Percentiles rank a stretch among this genome's conserved stretches.
Conservation (phyloP, 2,888 invertebrate genomes). For the Apoderus coryli region DNA sequence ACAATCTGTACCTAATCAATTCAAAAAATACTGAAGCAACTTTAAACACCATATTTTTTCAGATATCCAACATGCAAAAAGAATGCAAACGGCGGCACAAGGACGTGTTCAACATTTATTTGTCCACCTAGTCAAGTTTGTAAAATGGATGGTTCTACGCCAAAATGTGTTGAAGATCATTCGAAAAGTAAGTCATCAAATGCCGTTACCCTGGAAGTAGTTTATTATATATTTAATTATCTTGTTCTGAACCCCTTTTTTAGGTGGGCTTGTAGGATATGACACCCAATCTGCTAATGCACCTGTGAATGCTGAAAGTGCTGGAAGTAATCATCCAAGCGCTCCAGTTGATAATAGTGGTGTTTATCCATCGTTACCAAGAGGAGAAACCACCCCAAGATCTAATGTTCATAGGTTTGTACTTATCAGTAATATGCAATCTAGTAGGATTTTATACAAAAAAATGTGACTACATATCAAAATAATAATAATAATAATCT, state of each 20-base stretch:
- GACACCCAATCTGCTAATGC: constrained; percentile 21
- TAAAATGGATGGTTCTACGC: constrained; percentile 27
- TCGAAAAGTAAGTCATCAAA: constrained; percentile 15
- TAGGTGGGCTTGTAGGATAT: constrained; percentile 22
- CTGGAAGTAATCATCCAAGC: constrained; percentile 11
- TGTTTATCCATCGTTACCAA: constrained; percentile 24
- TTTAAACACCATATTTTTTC: constrained; percentile 5
- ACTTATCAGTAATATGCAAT: too few species aligned
- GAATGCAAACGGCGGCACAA: constrained; percentile 16
- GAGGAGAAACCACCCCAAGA: constrained; percentile 27
- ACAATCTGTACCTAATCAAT: too few species aligned
- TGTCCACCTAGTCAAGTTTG: constrained; percentile 32
- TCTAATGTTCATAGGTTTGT: constrained; percentile 18
- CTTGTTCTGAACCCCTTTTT: constrained; percentile 3
- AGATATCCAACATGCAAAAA: constrained; percentile 33
- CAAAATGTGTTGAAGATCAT: constrained; percentile 29
- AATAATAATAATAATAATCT: too few species aligned
- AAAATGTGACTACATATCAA: too few species aligned
- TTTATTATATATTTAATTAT: too few species aligned
- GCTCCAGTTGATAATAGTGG: constrained; percentile 16
- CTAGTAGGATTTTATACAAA: too few species aligned
- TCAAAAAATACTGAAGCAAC: too few species aligned
- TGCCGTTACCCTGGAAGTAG: background rate
- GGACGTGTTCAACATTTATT: constrained; percentile 28
- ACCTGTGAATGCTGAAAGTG: constrained; percentile 10